These are phyloP conservation scores for Scalopus aquaticus DNA, from an alignment of 2,113 vertebrate species.

Conservation along the genomic window DNA sequence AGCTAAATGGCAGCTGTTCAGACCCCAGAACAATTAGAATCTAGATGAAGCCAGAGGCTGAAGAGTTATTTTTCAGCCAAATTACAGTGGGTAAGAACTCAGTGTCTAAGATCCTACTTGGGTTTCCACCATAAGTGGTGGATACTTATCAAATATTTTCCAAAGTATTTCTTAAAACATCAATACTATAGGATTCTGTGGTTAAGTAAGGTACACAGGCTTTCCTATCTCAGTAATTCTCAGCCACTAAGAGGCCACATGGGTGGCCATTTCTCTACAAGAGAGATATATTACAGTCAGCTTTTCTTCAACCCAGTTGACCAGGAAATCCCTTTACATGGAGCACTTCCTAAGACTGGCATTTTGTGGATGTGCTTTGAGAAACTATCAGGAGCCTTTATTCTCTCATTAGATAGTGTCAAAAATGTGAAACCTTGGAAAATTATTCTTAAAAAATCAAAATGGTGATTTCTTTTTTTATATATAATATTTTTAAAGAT, in stretches of 20 bases:
- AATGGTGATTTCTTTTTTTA: no score
- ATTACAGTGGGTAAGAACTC: background rate
- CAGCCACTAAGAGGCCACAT: background rate
- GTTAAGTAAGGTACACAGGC: background rate
- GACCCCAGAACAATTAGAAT: background rate
- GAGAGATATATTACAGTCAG: background rate
- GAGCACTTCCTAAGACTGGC: background rate
- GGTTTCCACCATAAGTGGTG: background rate
- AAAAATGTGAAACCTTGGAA: background rate
- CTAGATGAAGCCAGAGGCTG: background rate
- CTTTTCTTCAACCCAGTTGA: background rate
- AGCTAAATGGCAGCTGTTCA: background rate
- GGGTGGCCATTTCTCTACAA: background rate
- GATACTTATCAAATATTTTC: background rate
- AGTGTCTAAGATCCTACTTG: background rate
- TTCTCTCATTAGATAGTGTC: background rate
- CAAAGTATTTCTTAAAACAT: background rate
- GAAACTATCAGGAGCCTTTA: background rate
- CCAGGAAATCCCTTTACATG: background rate
- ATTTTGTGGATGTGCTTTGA: background rate
- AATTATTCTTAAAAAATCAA: background rate
- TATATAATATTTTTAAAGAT: no score
- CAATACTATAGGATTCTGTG: background rate
- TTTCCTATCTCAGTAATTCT: background rate
- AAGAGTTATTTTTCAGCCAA: background rate